A percentile compares a stretch with the other conserved stretches of the same genome.
These are phyloP conservation scores for Nasonia oneida DNA, from an alignment of 2,888 invertebrate species.

Conservation along the genomic window DNA sequence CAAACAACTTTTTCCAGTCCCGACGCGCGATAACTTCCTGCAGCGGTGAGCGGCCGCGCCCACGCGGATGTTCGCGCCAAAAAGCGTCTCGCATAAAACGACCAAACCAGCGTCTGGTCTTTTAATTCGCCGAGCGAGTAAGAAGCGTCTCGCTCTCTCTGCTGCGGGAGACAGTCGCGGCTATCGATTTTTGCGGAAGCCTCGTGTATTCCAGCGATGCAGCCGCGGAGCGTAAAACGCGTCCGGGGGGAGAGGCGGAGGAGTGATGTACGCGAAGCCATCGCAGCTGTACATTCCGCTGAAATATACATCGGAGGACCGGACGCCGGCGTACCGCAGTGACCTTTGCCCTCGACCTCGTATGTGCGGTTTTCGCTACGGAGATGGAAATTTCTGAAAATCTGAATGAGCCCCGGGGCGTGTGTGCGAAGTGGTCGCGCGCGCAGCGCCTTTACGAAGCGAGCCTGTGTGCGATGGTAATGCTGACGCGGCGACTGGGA, in stretches of 20 bases:
- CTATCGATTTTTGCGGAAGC: conserved; percentile 49
- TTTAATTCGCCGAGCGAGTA: conserved; percentile 34
- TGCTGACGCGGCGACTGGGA: not conserved
- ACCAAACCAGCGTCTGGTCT: not conserved
- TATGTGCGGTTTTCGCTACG: not conserved
- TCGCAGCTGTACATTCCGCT: conserved; percentile 23
- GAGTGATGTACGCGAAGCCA: conserved; percentile 57
- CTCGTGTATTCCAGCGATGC: conserved; percentile 36
- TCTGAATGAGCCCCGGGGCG: not conserved
- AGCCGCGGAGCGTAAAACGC: conserved; percentile 65
- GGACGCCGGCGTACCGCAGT: not conserved
- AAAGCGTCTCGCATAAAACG: conserved; percentile 6
- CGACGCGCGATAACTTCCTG: conserved; percentile 13
- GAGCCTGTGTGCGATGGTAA: not conserved
- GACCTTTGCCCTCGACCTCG: conserved; percentile 25
- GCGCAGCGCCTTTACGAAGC: not conserved
- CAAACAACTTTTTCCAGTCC: not conserved
- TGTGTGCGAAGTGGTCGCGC: not conserved
- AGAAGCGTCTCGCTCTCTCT: not conserved
- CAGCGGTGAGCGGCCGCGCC: not conserved
- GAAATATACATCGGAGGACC: conserved; percentile 16
- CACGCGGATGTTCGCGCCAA: not conserved
- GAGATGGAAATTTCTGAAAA: conserved; percentile 3
- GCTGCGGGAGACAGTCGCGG: conserved; percentile 51
- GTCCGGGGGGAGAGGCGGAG: conserved; percentile 62